A percentile compares a stretch with the other conserved stretches of the same genome.
Evolutionary conservation across 2,797 vertebrate species (phyloP).

Genomic region (Gadopsis bispinosus): DNA sequence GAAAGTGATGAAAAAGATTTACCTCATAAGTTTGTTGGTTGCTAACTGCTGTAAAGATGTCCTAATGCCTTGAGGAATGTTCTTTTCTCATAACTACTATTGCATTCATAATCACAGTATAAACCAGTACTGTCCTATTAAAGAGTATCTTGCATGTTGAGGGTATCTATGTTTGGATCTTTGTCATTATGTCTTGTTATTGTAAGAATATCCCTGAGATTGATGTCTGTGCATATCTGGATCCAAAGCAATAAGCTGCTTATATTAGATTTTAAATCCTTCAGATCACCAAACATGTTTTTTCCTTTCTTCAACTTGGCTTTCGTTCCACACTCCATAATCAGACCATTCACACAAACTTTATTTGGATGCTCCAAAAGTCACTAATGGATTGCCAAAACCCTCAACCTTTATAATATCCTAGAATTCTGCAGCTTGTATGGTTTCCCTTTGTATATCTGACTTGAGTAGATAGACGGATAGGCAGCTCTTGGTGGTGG

Average conservation of each 20-base stretch:
- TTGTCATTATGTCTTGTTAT: slow-evolving; percentile 44
- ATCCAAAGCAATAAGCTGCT: slow-evolving; percentile 62
- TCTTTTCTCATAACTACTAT: neutral
- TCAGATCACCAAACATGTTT: slow-evolving; percentile 38
- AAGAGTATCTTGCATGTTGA: slow-evolving; percentile 21
- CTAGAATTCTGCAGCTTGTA: slow-evolving; percentile 45
- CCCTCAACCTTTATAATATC: slow-evolving; percentile 41
- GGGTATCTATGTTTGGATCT: slow-evolving; percentile 26
- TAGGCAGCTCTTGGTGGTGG: slow-evolving; percentile 16
- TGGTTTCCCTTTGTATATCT: slow-evolving; percentile 45
- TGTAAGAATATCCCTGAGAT: slow-evolving; percentile 49
- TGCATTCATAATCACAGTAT: slow-evolving; percentile 19
- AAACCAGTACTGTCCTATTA: slow-evolving; percentile 13
- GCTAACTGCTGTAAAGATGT: slow-evolving; percentile 4
- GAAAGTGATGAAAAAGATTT: neutral
- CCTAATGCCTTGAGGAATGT: slow-evolving; percentile 9
- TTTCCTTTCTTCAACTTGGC: slow-evolving; percentile 27
- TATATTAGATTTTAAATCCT: slow-evolving; percentile 69
- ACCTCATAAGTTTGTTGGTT: neutral
- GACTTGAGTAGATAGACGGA: slow-evolving; percentile 37
- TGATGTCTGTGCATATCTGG: slow-evolving; percentile 34
- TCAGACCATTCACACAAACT: slow-evolving; percentile 50
- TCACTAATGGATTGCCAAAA: slow-evolving; percentile 46
- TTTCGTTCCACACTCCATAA: slow-evolving; percentile 38
- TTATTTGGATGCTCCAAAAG: slow-evolving; percentile 40